A percentile compares a stretch with the other conserved stretches of the same genome.
Evolutionary conservation across 2,797 vertebrate species (phyloP).

Genomic region (Orestias chungarensis): DNA sequence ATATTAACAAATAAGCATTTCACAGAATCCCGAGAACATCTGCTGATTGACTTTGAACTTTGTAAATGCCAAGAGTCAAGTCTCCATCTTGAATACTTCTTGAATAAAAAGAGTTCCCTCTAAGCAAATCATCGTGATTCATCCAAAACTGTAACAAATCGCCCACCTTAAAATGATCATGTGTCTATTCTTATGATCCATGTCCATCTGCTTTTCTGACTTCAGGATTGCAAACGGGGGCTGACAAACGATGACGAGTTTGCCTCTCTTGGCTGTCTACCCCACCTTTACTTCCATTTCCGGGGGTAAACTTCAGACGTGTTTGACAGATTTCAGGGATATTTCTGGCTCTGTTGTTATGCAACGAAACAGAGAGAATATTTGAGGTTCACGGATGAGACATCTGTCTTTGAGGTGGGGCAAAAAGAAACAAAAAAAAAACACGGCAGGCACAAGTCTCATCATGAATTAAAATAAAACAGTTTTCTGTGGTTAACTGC

Average conservation of each 20-base stretch:
- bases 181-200: constrained; percentile 24
- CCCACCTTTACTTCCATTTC: constrained; percentile 25
- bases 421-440: not conserved
- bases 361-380: constrained; percentile 16
- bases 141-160: constrained; percentile 9
- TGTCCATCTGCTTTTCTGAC: constrained; percentile 34
- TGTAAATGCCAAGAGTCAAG: not conserved
- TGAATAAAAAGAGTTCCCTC: constrained; percentile 5
- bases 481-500: constrained; percentile 17
- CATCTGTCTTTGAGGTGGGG: constrained; percentile 9
- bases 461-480: constrained; percentile 2
- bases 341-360: constrained; percentile 27
- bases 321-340: constrained; percentile 41
- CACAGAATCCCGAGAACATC: too few species aligned
- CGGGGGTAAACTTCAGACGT: constrained; percentile 35
- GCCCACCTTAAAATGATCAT: constrained; percentile 35
- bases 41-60: not conserved
- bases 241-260: constrained; percentile 27
- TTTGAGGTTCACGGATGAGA: constrained; percentile 27
- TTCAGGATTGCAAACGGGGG: constrained; percentile 28
- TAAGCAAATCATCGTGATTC: constrained; percentile 37
- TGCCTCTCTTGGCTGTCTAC: not conserved
- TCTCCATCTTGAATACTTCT: constrained; percentile 24
- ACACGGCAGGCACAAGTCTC: constrained; percentile 14
- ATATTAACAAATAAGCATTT: not conserved